Conservation (phyloP, 2,113 vertebrate genomes). For the Eupsittula cactorum region DNA sequence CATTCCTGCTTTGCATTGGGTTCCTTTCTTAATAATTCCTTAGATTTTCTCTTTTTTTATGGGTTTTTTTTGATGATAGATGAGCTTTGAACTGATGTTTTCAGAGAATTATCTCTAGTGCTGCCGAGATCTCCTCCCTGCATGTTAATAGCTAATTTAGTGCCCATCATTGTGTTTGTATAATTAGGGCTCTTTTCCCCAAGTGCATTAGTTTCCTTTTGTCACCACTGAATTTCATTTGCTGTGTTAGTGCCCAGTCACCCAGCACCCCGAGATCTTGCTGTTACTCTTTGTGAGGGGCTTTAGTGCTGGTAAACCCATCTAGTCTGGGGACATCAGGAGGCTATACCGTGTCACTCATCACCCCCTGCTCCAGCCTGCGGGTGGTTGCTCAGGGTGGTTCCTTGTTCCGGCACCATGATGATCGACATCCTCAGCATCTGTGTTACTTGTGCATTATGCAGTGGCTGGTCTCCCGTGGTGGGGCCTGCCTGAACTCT, state of each 20-base stretch:
- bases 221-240: conserved; percentile 31
- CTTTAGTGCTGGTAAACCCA: neutral
- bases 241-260: neutral
- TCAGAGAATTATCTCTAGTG: conserved; percentile 43
- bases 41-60: neutral
- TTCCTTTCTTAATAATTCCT: conserved; percentile 20
- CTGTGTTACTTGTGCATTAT: fast-evolving
- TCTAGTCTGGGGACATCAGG: fast-evolving
- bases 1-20: neutral
- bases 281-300: neutral
- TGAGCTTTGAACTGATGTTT: conserved; percentile 63
- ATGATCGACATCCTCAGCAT: neutral
- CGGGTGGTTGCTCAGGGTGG: neutral
- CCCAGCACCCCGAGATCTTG: neutral
- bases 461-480: neutral
- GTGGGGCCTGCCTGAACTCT: neutral
- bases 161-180: conserved; percentile 56
- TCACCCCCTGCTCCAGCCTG: neutral
- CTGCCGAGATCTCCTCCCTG: conserved; percentile 49
- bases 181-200: conserved; percentile 60
- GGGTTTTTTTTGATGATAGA: conserved; percentile 6
- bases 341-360: fast-evolving
- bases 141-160: conserved; percentile 72
- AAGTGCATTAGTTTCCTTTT: conserved; percentile 55
- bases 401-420: neutral